Conservation (phyloP, 2,888 invertebrate species). For the Troilus luridus region DNA sequence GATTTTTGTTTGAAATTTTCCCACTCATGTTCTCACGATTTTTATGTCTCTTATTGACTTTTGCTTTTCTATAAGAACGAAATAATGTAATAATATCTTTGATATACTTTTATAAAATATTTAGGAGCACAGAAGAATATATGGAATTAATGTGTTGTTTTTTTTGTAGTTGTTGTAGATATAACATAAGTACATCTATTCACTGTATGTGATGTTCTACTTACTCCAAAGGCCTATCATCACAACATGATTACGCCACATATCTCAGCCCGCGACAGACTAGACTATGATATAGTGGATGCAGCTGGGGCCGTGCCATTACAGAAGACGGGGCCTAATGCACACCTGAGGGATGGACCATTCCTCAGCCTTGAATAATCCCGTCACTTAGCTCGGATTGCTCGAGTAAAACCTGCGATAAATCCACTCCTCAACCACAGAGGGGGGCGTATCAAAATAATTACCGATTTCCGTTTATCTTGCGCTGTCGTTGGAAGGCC, state of each 20-base stretch:
- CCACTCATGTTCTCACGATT: too few relatives aligned
- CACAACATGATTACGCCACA: neutral
- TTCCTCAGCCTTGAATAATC: conserved; percentile 52
- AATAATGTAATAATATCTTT: too few relatives aligned
- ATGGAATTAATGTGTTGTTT: too few relatives aligned
- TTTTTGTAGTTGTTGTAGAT: too few relatives aligned
- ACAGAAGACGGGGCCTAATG: conserved; percentile 27
- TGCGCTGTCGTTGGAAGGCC: conserved; percentile 13
- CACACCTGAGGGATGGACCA: conserved; percentile 41
- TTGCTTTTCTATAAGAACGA: too few relatives aligned
- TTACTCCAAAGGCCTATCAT: neutral
- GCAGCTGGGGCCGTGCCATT: neutral
- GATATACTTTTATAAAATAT: too few relatives aligned
- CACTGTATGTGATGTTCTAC: too few relatives aligned
- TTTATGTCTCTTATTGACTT: too few relatives aligned
- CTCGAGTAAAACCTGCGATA: conserved; percentile 54
- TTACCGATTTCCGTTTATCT: conserved; percentile 48
- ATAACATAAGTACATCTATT: too few relatives aligned
- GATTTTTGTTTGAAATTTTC: too few relatives aligned
- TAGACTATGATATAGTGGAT: conserved; percentile 17
- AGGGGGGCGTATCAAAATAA: conserved; percentile 32
- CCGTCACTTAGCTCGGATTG: conserved; percentile 53
- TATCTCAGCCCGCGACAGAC: neutral
- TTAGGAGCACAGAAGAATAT: too few relatives aligned
- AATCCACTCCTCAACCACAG: neutral